Conservation (phyloP, 1,140 invertebrate genomes). For the Leptopilina boulardi region DNA sequence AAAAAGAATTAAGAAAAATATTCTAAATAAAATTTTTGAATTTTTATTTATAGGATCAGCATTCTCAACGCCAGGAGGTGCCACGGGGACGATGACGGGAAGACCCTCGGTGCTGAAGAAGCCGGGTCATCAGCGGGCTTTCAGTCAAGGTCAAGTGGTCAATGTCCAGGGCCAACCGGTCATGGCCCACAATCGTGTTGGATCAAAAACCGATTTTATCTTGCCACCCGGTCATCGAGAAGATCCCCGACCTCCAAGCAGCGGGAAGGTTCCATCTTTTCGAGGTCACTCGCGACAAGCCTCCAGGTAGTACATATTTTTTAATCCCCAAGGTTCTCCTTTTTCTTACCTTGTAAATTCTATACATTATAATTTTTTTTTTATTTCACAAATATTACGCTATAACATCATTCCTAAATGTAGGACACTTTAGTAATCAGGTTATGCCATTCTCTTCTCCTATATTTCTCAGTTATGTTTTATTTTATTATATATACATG, state of each 20-base stretch:
- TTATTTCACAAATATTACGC: background rate
- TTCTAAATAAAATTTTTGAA: background rate
- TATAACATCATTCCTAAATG: background rate
- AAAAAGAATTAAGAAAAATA: background rate
- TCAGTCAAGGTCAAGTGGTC: constrained; percentile 90
- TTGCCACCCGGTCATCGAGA: constrained; percentile 85
- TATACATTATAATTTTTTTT: background rate
- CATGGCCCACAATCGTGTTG: constrained; percentile 85
- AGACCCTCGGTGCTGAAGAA: constrained; percentile 83
- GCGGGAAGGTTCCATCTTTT: constrained; percentile 71
- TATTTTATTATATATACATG: background rate
- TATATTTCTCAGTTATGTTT: background rate
- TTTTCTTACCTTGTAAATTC: background rate
- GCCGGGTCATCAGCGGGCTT: constrained; percentile 87
- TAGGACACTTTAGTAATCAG: background rate
- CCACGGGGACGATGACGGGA: constrained; percentile 68
- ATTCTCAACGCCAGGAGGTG: constrained; percentile 52
- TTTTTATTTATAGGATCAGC: background rate
- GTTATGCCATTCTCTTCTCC: constrained; percentile 16
- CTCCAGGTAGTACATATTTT: constrained; percentile 71
- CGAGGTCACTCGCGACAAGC: constrained; percentile 79
- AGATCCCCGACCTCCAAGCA: constrained; percentile 74
- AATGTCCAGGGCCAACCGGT: constrained; percentile 76
- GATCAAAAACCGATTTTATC: constrained; percentile 91
- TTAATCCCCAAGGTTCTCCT: background rate